Evolutionary conservation across 2,797 vertebrate species (phyloP).

Genomic region (Emydoidea blandingii): DNA sequence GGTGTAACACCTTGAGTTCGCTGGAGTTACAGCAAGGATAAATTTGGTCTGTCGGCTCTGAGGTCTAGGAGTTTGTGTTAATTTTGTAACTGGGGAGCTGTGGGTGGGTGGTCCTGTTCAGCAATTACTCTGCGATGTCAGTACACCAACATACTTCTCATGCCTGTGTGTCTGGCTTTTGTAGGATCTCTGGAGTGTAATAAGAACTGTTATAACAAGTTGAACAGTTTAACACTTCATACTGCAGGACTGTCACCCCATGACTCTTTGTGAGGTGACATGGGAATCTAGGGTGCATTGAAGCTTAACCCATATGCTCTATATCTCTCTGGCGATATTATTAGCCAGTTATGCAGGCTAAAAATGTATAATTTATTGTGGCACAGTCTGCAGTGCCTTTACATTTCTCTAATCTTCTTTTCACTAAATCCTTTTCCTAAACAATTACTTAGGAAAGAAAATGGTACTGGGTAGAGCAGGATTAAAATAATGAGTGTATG

Average conservation of each 20-base stretch:
- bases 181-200: neutral
- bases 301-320: neutral
- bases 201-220: neutral
- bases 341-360: neutral
- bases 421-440: constrained; percentile 14
- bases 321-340: neutral
- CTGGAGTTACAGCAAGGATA: accelerated
- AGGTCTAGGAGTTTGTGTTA: neutral
- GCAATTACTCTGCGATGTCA: neutral
- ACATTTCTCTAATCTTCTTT: constrained; percentile 17
- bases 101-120: accelerated
- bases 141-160: neutral
- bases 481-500: constrained; percentile 46
- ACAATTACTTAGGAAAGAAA: constrained; percentile 31
- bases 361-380: neutral
- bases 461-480: constrained; percentile 19
- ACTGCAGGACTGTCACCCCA: neutral
- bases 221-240: neutral
- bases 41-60: neutral
- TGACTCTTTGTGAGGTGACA: neutral
- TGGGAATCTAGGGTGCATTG: neutral
- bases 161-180: neutral
- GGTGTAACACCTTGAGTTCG: neutral
- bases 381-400: neutral
- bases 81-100: neutral